Evolutionary conservation across 2,888 invertebrate genomes (phyloP).

Genomic region (Apamea crenata): DNA sequence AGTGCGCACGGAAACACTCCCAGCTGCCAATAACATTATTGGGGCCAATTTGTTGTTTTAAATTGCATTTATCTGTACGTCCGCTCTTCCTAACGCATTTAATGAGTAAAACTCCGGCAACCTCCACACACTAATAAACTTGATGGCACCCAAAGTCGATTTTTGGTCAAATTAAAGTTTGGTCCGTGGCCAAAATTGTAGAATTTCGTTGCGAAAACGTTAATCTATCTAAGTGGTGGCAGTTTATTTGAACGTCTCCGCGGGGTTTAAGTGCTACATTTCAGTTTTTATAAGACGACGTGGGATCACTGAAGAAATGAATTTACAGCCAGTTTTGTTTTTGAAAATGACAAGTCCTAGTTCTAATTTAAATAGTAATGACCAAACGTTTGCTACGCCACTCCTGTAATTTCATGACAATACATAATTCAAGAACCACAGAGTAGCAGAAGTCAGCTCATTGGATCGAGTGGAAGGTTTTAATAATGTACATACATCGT

Average conservation of each 20-base stretch:
- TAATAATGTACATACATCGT: neutral
- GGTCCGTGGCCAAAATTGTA: neutral
- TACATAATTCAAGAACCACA: slow-evolving; percentile 10
- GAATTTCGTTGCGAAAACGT: neutral
- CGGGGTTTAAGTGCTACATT: slow-evolving; percentile 1
- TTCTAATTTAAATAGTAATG: neutral
- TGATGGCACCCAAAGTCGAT: neutral
- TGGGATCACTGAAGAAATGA: neutral
- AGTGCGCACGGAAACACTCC: neutral
- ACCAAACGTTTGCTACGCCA: neutral
- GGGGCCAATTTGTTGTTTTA: slow-evolving; percentile 18
- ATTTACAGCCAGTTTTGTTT: slow-evolving; percentile 7
- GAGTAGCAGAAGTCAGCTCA: neutral
- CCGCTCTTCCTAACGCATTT: slow-evolving; percentile 1
- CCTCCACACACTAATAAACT: slow-evolving; percentile 21
- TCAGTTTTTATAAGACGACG: neutral
- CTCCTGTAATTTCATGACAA: neutral
- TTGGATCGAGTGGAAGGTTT: neutral
- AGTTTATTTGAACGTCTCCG: neutral
- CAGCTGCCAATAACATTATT: slow-evolving; percentile 12
- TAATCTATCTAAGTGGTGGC: slow-evolving; percentile 6
- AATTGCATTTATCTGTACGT: slow-evolving; percentile 10
- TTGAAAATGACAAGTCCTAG: neutral
- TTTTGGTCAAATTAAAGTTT: slow-evolving; percentile 28
- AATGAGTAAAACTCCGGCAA: slow-evolving; percentile 7